Conservation (phyloP, 2,888 invertebrate genomes). For the Conomelus anceps region DNA sequence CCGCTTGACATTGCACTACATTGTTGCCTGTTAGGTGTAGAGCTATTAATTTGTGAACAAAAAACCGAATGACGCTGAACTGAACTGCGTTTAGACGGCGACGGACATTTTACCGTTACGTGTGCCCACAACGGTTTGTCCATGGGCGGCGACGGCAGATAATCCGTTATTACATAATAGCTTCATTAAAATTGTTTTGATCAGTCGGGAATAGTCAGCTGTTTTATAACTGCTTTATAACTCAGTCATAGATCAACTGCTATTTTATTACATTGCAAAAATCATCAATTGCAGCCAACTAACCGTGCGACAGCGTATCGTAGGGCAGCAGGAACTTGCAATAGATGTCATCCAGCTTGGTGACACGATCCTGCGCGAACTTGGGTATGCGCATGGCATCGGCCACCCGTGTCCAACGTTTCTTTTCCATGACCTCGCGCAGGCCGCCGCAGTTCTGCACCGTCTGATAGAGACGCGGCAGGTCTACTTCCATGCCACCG, state of each 20-base stretch:
- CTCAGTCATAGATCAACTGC: neutral
- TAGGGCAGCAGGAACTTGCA: constrained; percentile 87
- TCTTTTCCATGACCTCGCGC: constrained; percentile 77
- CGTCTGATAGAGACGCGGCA: constrained; percentile 75
- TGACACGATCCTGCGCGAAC: constrained; percentile 68
- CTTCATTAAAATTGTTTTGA: too few species aligned
- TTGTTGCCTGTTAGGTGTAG: too few species aligned
- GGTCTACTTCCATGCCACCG: constrained; percentile 84
- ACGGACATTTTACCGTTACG: too few species aligned
- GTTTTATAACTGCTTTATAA: too few species aligned
- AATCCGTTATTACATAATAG: too few species aligned
- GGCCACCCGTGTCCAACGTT: constrained; percentile 81
- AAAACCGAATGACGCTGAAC: too few species aligned
- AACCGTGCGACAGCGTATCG: constrained; percentile 69
- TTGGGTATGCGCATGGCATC: constrained; percentile 82
- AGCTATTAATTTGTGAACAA: too few species aligned
- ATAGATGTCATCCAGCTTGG: constrained; percentile 81
- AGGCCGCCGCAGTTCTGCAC: constrained; percentile 81
- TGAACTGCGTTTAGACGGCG: too few species aligned
- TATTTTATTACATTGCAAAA: constrained; percentile 20
- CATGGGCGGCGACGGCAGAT: too few species aligned
- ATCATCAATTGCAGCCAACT: constrained; percentile 25
- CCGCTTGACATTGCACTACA: too few species aligned
- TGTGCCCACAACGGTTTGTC: too few species aligned
- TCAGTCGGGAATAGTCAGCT: neutral